These are phyloP conservation scores for Bombus ignitus DNA, from an alignment of 1,140 invertebrate genomes.

Conservation along the genomic window DNA sequence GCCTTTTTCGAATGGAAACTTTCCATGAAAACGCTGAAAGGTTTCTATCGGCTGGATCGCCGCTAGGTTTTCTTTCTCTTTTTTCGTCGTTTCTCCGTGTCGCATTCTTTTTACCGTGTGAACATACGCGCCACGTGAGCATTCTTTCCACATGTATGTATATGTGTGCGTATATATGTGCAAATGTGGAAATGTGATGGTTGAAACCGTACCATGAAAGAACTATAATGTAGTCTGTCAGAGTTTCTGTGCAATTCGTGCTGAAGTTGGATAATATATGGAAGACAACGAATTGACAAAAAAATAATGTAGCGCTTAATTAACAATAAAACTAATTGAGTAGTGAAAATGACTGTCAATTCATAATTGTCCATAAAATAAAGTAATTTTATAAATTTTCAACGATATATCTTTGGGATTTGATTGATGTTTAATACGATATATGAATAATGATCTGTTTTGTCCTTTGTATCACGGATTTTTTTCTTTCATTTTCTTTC, in stretches of 20 bases:
- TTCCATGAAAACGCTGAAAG: slow-evolving; percentile 54
- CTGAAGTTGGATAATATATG: neutral
- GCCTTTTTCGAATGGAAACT: slow-evolving; percentile 47
- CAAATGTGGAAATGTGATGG: neutral
- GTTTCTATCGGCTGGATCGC: slow-evolving; percentile 48
- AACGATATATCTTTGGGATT: no score
- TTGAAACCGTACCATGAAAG: neutral
- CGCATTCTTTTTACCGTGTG: neutral
- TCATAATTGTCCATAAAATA: neutral
- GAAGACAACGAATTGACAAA: neutral
- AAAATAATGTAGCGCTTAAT: neutral
- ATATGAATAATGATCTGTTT: no score
- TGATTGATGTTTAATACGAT: no score
- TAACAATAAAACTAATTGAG: neutral
- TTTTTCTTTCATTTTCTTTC: no score
- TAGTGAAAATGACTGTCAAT: neutral
- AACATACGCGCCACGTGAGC: neutral
- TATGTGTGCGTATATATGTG: no score
- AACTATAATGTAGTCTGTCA: neutral
- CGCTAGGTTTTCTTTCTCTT: slow-evolving; percentile 44
- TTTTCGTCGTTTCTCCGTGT: slow-evolving; percentile 23
- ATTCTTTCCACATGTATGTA: no score
- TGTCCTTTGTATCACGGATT: no score
- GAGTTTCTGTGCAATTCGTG: neutral
- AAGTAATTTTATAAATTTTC: neutral